Percentiles rank a stretch among this genome's conserved stretches.
Evolutionary conservation across 2,888 invertebrate genomes (phyloP).

Genomic region (Plagiodera versicolora): DNA sequence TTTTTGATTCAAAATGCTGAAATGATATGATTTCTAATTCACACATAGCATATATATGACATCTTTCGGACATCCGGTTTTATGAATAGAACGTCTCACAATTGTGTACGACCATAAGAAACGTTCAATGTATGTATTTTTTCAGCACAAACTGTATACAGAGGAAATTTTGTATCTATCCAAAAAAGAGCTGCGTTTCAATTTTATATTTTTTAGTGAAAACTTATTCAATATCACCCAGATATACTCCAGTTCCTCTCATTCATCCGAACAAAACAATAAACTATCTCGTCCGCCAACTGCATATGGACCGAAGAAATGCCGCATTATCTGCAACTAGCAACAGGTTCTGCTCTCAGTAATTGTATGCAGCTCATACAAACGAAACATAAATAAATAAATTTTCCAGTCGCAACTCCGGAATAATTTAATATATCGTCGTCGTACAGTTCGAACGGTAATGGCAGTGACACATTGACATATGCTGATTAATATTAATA

Average conservation of each 20-base stretch:
- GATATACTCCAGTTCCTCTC: not conserved
- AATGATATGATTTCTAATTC: no score
- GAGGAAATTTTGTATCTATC: no score
- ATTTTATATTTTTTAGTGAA: no score
- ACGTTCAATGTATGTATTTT: no score
- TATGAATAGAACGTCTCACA: no score
- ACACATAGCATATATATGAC: no score
- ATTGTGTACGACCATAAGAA: no score
- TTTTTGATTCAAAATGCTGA: no score
- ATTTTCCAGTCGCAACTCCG: conserved; percentile 16
- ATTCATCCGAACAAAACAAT: not conserved
- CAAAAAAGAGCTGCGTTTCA: no score
- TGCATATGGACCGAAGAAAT: not conserved
- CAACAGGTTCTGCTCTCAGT: conserved; percentile 7
- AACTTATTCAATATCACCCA: no score
- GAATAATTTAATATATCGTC: conserved; percentile 16
- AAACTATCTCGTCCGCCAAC: not conserved
- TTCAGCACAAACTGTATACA: no score
- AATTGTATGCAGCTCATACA: conserved; percentile 15
- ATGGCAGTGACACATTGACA: conserved; percentile 20
- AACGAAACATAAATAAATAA: conserved; percentile 21
- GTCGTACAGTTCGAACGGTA: conserved; percentile 13
- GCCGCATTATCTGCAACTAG: not conserved
- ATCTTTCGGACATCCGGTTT: no score
- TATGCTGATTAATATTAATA: conserved; percentile 25